A percentile compares a stretch with the other conserved stretches of the same genome.
These are phyloP conservation scores for Echinarachnius parma DNA, from an alignment of 53 echinoderm and acorn worm species.

Conservation along the genomic window DNA sequence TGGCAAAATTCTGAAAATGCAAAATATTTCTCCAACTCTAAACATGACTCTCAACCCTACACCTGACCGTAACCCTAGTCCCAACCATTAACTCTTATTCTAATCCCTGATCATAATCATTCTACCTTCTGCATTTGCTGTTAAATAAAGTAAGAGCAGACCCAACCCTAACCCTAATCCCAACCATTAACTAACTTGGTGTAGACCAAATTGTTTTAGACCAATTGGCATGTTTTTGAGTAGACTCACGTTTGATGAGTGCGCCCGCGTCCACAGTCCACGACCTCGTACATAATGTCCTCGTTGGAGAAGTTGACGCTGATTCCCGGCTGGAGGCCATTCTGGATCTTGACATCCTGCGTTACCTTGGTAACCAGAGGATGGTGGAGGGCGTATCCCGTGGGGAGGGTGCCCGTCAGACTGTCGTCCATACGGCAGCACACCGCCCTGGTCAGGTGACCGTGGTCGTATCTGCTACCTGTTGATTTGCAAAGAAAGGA, in stretches of 20 bases:
- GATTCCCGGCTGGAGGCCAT: constrained; percentile 44
- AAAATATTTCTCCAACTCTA: no score
- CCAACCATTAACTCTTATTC: no score
- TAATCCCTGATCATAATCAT: no score
- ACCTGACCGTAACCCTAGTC: no score
- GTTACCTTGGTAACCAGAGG: constrained; percentile 64
- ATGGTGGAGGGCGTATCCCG: constrained; percentile 63
- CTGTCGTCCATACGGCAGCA: constrained; percentile 76
- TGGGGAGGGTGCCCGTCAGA: constrained; percentile 42
- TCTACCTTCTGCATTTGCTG: no score
- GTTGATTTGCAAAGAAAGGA: no score
- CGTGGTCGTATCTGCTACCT: constrained; percentile 86
- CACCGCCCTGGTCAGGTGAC: constrained; percentile 82
- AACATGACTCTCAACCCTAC: no score
- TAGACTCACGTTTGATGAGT: constrained; percentile 35
- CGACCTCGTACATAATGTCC: constrained; percentile 76
- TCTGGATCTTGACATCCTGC: constrained; percentile 24
- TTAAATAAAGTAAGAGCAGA: no score
- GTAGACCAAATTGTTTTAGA: no score
- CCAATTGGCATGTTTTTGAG: neutral
- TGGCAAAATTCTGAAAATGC: no score
- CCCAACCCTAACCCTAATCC: no score
- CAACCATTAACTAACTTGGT: no score
- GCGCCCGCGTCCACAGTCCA: constrained; percentile 60
- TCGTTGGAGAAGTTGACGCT: constrained; percentile 88